Percentiles rank a stretch among this genome's conserved stretches.
These are phyloP conservation scores for Philypnodon macrostomus DNA, from an alignment of 2,797 vertebrate genomes.

Conservation along the genomic window DNA sequence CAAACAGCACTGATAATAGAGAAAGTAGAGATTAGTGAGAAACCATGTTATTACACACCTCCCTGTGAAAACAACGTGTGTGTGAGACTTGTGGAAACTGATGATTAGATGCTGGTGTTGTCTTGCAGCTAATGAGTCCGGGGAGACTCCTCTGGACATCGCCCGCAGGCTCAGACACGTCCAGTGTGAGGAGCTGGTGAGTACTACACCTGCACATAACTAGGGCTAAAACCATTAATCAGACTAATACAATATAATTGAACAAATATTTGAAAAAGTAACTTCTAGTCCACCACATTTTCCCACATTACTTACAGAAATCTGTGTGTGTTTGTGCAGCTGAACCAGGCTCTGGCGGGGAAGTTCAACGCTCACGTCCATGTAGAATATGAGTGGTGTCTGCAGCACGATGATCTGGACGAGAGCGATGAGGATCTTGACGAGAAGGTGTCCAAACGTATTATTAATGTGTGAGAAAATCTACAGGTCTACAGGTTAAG, in stretches of 20 bases:
- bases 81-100: constrained; percentile 33
- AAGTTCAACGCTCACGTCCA: constrained; percentile 96
- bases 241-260: too few species aligned
- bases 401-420: constrained; percentile 94
- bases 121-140: constrained; percentile 89
- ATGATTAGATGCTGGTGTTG: constrained; percentile 38
- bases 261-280: too few species aligned
- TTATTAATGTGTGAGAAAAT: too few species aligned
- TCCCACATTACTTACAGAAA: neutral
- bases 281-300: too few species aligned
- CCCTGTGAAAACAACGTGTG: too few species aligned
- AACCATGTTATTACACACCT: too few species aligned
- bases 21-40: too few species aligned
- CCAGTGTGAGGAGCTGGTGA: constrained; percentile 97
- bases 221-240: too few species aligned
- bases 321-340: constrained; percentile 65
- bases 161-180: constrained; percentile 90
- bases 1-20: constrained; percentile 50
- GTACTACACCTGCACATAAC: constrained; percentile 41
- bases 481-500: too few species aligned
- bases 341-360: constrained; percentile 90
- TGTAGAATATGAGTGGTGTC: constrained; percentile 97
- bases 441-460: constrained; percentile 78
- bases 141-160: constrained; percentile 94
- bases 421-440: constrained; percentile 97